Evolutionary conservation across 1,140 invertebrate genomes (phyloP).

Genomic region (Plodia interpunctella): DNA sequence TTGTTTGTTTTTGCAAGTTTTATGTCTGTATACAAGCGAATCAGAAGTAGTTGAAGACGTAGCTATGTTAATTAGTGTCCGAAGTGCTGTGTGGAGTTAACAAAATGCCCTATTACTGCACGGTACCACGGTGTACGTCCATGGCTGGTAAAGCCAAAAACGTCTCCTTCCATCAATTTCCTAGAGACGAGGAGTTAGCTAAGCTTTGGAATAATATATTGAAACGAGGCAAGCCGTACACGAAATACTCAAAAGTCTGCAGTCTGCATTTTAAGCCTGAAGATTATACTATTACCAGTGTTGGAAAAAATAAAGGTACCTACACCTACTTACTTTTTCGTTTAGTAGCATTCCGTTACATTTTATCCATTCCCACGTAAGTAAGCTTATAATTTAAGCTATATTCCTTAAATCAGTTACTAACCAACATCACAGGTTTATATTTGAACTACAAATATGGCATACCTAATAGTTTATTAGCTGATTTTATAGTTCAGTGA

Average conservation of each 20-base stretch:
- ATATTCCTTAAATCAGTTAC: no score
- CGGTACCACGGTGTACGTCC: constrained; percentile 69
- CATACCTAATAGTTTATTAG: no score
- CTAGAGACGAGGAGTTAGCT: constrained; percentile 61
- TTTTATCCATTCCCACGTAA: no score
- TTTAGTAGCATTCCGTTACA: no score
- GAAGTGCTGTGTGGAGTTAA: constrained; percentile 15
- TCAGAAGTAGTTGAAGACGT: constrained; percentile 20
- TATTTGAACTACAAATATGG: no score
- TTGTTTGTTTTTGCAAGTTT: constrained; percentile 58
- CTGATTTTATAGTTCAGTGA: no score
- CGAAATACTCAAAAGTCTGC: constrained; percentile 74
- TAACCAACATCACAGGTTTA: no score
- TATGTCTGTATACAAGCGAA: constrained; percentile 14
- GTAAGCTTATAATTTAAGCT: no score
- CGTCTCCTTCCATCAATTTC: constrained; percentile 73
- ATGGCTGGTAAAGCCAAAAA: constrained; percentile 73
- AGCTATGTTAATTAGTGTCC: constrained; percentile 38
- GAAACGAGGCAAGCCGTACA: constrained; percentile 69
- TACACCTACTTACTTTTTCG: no score
- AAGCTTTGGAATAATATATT: constrained; percentile 66
- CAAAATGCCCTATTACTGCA: constrained; percentile 73
- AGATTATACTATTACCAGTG: constrained; percentile 68
- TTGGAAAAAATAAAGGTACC: constrained; percentile 68
- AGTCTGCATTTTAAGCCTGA: constrained; percentile 68